A percentile compares a stretch with the other conserved stretches of the same genome.
Evolutionary conservation across 2,888 invertebrate species (phyloP).

Genomic region (Leptopilina myrica): DNA sequence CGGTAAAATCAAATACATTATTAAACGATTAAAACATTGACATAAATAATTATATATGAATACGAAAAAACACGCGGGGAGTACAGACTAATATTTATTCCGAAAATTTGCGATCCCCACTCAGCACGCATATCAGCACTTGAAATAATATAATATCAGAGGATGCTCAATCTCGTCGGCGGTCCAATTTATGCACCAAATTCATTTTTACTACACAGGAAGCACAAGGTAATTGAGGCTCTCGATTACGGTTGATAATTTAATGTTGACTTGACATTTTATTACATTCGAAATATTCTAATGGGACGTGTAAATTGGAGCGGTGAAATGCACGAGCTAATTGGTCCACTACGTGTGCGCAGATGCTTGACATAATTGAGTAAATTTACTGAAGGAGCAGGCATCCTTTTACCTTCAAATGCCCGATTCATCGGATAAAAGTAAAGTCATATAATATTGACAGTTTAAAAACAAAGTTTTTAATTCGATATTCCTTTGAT

Average conservation of each 20-base stretch:
- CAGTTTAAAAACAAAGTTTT: slow-evolving; percentile 28
- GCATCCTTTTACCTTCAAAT: slow-evolving; percentile 13
- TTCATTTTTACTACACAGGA: slow-evolving; percentile 32
- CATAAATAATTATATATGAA: too few species aligned
- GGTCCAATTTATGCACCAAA: slow-evolving; percentile 38
- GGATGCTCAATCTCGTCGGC: slow-evolving; percentile 37
- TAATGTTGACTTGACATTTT: slow-evolving; percentile 37
- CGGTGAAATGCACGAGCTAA: slow-evolving; percentile 31
- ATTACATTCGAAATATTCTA: slow-evolving; percentile 41
- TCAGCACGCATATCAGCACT: background rate
- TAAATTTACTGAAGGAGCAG: slow-evolving; percentile 12
- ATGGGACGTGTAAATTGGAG: slow-evolving; percentile 41
- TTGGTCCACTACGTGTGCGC: slow-evolving; percentile 20
- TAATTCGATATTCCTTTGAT: background rate
- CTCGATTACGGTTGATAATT: slow-evolving; percentile 38
- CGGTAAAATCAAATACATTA: too few species aligned
- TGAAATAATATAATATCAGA: background rate
- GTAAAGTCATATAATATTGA: slow-evolving; percentile 17
- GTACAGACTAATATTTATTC: background rate
- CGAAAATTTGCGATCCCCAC: slow-evolving; percentile 15
- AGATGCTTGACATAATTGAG: slow-evolving; percentile 38
- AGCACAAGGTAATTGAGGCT: slow-evolving; percentile 30
- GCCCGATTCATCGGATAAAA: slow-evolving; percentile 13
- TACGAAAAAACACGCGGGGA: slow-evolving; percentile 55
- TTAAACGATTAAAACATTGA: too few species aligned